A percentile compares a stretch with the other conserved stretches of the same genome.
These are phyloP conservation scores for Lasiommata megera DNA, from an alignment of 2,888 invertebrate species.

Conservation along the genomic window DNA sequence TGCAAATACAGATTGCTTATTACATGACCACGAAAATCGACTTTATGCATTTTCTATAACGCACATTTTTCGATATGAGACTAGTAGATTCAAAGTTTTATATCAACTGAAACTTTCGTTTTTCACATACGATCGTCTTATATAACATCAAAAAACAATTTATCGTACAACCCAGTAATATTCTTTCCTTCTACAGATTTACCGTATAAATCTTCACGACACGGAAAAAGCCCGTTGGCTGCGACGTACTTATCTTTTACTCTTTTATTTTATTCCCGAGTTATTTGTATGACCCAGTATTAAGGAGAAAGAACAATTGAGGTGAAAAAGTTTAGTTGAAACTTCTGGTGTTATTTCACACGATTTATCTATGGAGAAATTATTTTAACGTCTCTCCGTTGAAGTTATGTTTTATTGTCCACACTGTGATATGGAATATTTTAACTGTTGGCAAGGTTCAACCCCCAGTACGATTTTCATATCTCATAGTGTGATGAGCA, in stretches of 20 bases:
- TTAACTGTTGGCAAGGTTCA: not conserved
- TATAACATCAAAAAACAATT: slow-evolving; percentile 32
- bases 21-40: no score
- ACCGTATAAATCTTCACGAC: slow-evolving; percentile 48
- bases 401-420: not conserved
- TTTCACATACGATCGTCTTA: not conserved
- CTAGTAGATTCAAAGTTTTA: no score
- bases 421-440: not conserved
- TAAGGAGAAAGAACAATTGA: slow-evolving; percentile 9
- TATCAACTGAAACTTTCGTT: not conserved
- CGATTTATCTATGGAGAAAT: not conserved
- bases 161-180: slow-evolving; percentile 47
- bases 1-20: no score
- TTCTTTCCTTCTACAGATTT: slow-evolving; percentile 51
- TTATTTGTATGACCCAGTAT: slow-evolving; percentile 23
- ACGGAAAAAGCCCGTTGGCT: slow-evolving; percentile 40
- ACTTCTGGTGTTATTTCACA: not conserved
- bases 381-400: not conserved
- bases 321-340: slow-evolving; percentile 6
- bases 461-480: no score
- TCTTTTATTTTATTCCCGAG: slow-evolving; percentile 35
- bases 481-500: no score
- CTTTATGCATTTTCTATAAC: no score
- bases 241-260: slow-evolving; percentile 33
- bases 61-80: no score